Evolutionary conservation across 2,797 vertebrate species (phyloP), one percentile per base, ranked within the genome.

Genomic region (Crenichthys baileyi): DNA sequence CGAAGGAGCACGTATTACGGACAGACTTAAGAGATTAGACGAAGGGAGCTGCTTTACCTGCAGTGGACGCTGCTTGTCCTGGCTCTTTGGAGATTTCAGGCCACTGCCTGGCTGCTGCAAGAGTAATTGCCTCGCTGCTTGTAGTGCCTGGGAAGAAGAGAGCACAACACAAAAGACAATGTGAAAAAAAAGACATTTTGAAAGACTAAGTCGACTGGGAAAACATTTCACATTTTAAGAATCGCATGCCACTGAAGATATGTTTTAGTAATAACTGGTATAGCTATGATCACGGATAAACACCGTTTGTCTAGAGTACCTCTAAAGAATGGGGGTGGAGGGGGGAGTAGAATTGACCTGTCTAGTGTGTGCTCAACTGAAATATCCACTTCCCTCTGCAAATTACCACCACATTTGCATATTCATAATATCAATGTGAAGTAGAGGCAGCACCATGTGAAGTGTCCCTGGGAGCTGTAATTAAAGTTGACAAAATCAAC

Each of bases 401-500:
- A 97, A 98, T 97, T 97, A 97, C 96, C 91, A 94, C 93, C 89
- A 90, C 94, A 98, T 99, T 98, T 98, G 96, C 97, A 98, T 98
- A 98, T 99, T 97, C 95, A 97, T 98, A 97, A 98, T 97, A 97
- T 96, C 97, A 96, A 97, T 97, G 96, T 98, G 96, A 97, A 97
- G 96, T 95, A 96, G 97, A 97, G 95, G 96, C 96, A 97, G 96
- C 90, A 93, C 96, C 95, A 97, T 96, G 97, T 98, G 97, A 98
- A 98, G 97, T 97, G 97, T 97, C 97, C 97, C 97, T 95, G 94
- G 96, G 97, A 98, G 97, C 97, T 97, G 97, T 98, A 98, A 98
- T 98, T 99, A 98, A 99, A 98, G 97, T 97, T 98, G 97, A 98
- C 97, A 97, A 97, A 98, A 98, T 98, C 97, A 97, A 98, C 97